These are phyloP conservation scores for Onychomys torridus DNA, from an alignment of 2,797 vertebrate species.

Conservation along the genomic window DNA sequence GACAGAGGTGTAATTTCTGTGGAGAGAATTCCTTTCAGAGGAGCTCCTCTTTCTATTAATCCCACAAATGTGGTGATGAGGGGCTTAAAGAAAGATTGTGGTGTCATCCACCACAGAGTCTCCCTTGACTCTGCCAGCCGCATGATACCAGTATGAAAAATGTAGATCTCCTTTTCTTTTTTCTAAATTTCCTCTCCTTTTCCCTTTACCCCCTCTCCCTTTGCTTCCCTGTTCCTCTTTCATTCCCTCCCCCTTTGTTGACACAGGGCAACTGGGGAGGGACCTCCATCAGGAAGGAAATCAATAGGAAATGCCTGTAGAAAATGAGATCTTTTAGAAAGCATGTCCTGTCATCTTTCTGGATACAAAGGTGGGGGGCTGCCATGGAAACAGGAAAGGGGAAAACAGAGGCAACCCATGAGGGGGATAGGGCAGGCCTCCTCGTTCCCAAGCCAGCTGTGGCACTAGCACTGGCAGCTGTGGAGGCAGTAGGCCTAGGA, in stretches of 20 bases:
- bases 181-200: background rate
- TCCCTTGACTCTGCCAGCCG: background rate
- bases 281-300: conserved; percentile 74
- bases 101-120: background rate
- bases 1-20: background rate
- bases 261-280: conserved; percentile 52
- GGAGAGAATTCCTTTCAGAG: background rate
- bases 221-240: background rate
- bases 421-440: background rate
- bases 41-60: background rate
- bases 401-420: conserved; percentile 23
- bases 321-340: conserved; percentile 75
- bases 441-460: background rate
- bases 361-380: conserved; percentile 35
- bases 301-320: conserved; percentile 81
- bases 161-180: background rate
- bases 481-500: background rate
- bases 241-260: background rate
- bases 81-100: background rate
- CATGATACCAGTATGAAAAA: background rate
- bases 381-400: conserved; percentile 66
- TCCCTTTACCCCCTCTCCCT: background rate
- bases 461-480: background rate
- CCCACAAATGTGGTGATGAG: background rate
- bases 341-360: conserved; percentile 67